Evolutionary conservation across 2,888 invertebrate genomes (phyloP), one percentile per base, ranked within the genome.

Genomic region (Archips xylosteana): DNA sequence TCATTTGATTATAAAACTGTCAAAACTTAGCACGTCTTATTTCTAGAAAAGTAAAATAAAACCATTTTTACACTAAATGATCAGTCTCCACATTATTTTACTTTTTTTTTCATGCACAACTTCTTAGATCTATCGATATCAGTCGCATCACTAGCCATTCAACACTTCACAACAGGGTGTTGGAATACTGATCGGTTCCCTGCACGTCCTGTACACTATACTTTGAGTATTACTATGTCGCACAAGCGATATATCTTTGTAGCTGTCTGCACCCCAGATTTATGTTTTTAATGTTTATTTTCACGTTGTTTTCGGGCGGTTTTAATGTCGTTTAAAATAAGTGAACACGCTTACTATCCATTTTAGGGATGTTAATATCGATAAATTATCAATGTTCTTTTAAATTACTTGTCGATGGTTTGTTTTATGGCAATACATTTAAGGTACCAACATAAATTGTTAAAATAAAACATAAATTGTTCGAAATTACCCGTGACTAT

Each of bases 111-210:
- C 3, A 5, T 36, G 36, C 2, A 5, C 5, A 36, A 36, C 36
- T 36, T 36, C 5, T 39, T 6, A 36, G 9, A 61, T 23, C 3
- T 66, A 39, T 73, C 57, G 68, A 64, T 34, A 4, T 0, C 3
- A 13, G 59, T 64, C 61, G 49, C 87, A 80, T 79, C 86, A 61
- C 85, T 87, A 84, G 8, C 85, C 85, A 86, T 89, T 88, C 85
- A 54, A 85, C 86, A 85, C 82, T 82, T 79, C 81, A 49, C 51
- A 45, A 89, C 87, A 89, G 84, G 86, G 83, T 85, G 87, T 83
- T 86, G 76, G 79, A 82, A 87, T 87, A 85, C 85, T 87, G 91
- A 92, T 92, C 92, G 92, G 90, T 92, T 83, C 79, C 77, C 78
- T 80, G 79, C 78, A 34, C 84, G 78, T 78, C 78, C 75, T 80